Base-by-base conservation (phyloP, 1,140 invertebrate genomes). In the Dendrolimus punctatus region DNA sequence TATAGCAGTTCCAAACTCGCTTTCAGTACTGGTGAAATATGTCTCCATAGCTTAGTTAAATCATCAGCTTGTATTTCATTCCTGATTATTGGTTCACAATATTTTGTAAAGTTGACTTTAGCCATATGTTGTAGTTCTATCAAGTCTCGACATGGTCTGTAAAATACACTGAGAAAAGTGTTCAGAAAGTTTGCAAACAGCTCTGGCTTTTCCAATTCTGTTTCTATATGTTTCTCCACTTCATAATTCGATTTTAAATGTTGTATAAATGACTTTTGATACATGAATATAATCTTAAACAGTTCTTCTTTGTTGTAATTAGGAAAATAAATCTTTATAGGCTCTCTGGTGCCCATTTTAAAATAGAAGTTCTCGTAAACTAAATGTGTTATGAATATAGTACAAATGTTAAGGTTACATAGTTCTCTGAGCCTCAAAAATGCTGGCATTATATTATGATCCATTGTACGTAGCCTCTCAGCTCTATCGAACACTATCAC, bases 291-390 rank as follows among this genome's bases (percentile, higher is more conserved):
- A 58, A 98, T 94, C 69, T 92, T 87, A n/a, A 88, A 73, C 0
- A 96, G 78, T 73, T 96, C 93, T 7, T 93, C 91, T 86, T 92
- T 93, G 8, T 87, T 92, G 70, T 97, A 98, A 65, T 96, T 95
- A 0, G 93, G 90, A 80, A 96, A 95, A 74, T 93, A 89, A 8
- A 97, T 66, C 55, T 91, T 90, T 38, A 95, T 90, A 0, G 95
- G 93, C 58, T 95, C 92, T n/a, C 87, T 79, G 4, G 92, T 85
- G n/a, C 92, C 92, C 37, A 90, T 91, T 73, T 92, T 92, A 36
- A 88, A 85, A 58, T 90, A 87, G 73, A 92, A 96, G 68, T 96
- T 96, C 62, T 96, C 94, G 79, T 94, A 95, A 36, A 91, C 81
- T 41, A 97, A 87, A 72, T 95, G 91, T 4, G 92, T 94, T 38